These are phyloP conservation scores for Sympetrum striolatum DNA, from an alignment of 2,888 invertebrate genomes.

Conservation along the genomic window DNA sequence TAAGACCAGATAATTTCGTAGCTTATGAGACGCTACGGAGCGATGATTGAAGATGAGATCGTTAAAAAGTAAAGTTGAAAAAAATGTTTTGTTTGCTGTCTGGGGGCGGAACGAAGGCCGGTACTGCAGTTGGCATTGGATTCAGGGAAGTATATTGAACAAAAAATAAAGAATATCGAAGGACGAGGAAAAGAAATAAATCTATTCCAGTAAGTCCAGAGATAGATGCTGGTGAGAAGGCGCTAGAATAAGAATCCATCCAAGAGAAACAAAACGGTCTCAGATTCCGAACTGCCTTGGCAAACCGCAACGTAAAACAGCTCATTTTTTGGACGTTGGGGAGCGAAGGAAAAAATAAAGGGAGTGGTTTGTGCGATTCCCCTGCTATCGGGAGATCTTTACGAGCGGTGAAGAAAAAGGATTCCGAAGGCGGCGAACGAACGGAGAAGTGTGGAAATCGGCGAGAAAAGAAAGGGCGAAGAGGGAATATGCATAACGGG, in stretches of 20 bases:
- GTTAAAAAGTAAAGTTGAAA: too few species aligned
- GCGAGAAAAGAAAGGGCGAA: constrained; percentile 6
- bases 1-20: too few species aligned
- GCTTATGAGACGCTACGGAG: too few species aligned
- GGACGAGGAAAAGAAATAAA: neutral
- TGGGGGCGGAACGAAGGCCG: too few species aligned
- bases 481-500: neutral
- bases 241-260: neutral
- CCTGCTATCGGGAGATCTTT: constrained; percentile 21
- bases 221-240: neutral
- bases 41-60: too few species aligned
- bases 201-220: neutral
- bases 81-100: too few species aligned
- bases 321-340: neutral
- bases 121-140: too few species aligned
- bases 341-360: neutral
- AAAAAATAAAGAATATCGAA: neutral
- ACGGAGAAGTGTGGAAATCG: too few species aligned
- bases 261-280: neutral
- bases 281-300: neutral
- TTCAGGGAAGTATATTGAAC: too few species aligned
- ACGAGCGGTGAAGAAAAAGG: neutral
- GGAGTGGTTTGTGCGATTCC: constrained; percentile 1
- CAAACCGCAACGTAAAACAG: neutral
- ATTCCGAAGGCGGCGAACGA: too few species aligned